phyloP scores from a whole-genome alignment of 35 echinoderm and acorn worm species.

The Hemicentrotus pulcherrimus region DNA sequence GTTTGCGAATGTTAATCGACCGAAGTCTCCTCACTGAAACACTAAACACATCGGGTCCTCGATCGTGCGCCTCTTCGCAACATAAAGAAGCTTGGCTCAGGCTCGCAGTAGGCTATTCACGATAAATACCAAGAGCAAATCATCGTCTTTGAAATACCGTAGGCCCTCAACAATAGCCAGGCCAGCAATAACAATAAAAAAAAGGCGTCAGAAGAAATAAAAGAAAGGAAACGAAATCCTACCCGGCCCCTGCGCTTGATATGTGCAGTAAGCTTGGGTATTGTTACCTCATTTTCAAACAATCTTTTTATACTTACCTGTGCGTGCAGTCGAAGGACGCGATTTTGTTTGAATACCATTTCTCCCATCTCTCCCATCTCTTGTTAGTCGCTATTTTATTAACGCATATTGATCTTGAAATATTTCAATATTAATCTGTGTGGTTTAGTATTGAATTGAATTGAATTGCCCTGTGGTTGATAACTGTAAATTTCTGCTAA shows the following conservation, averaged over 20 bases:
- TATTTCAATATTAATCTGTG: neutral
- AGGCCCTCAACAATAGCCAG: neutral
- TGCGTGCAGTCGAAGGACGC: neutral
- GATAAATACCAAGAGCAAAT: slow-evolving; percentile 18
- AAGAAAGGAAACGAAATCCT: slow-evolving; percentile 18
- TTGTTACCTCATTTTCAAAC: slow-evolving; percentile 13
- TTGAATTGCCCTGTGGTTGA: neutral
- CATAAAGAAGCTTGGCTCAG: neutral
- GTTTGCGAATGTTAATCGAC: neutral
- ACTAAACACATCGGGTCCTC: neutral
- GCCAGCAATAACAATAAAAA: slow-evolving; percentile 13
- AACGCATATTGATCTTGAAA: neutral
- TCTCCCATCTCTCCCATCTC: neutral
- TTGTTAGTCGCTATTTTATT: neutral
- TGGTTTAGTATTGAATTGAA: neutral
- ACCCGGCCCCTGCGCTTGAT: neutral
- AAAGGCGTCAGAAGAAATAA: neutral
- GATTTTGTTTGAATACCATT: slow-evolving; percentile 12
- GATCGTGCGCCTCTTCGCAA: neutral
- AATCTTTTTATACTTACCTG: slow-evolving; percentile 5
- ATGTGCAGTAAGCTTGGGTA: neutral
- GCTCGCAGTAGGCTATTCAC: neutral
- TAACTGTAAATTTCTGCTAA: neutral
- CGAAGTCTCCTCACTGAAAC: neutral
- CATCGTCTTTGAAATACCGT: neutral